A percentile compares a stretch with the other conserved stretches of the same genome.
Evolutionary conservation across 2,797 vertebrate species (phyloP).

Genomic region (Sebastiscus tertius): DNA sequence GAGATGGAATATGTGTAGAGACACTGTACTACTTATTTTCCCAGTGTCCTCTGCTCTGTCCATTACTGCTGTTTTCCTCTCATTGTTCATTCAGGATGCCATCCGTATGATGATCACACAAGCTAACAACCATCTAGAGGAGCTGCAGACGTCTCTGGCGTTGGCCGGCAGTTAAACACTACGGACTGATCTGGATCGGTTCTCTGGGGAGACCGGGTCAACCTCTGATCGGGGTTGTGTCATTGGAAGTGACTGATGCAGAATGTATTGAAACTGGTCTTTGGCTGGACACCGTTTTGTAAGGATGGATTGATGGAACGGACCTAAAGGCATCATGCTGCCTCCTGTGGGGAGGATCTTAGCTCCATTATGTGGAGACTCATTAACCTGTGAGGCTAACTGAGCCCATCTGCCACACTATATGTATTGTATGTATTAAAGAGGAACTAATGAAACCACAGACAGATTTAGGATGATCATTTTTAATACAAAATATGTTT

Average conservation of each 20-base stretch:
- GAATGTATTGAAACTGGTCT: background rate
- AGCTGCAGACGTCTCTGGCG: conserved; percentile 86
- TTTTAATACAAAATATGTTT: conserved; percentile 42
- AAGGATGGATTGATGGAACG: background rate
- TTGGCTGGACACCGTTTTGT: background rate
- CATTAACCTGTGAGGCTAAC: background rate
- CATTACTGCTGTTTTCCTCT: background rate
- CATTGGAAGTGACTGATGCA: background rate
- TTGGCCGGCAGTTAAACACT: conserved; percentile 83
- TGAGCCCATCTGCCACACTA: background rate
- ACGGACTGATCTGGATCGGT: background rate
- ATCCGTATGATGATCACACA: conserved; percentile 97
- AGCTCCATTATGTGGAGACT: background rate
- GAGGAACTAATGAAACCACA: background rate
- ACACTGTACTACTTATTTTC: background rate
- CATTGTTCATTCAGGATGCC: conserved; percentile 79
- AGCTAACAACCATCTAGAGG: conserved; percentile 92
- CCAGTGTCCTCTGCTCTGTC: background rate
- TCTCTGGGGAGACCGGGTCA: background rate
- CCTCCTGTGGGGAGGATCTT: background rate
- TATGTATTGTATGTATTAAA: conserved; percentile 1
- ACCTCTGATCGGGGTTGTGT: background rate
- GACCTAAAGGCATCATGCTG: background rate
- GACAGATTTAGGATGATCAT: background rate
- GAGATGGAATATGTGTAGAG: background rate